Conservation (phyloP, 2,888 invertebrate genomes). For the Melieria omissa region DNA sequence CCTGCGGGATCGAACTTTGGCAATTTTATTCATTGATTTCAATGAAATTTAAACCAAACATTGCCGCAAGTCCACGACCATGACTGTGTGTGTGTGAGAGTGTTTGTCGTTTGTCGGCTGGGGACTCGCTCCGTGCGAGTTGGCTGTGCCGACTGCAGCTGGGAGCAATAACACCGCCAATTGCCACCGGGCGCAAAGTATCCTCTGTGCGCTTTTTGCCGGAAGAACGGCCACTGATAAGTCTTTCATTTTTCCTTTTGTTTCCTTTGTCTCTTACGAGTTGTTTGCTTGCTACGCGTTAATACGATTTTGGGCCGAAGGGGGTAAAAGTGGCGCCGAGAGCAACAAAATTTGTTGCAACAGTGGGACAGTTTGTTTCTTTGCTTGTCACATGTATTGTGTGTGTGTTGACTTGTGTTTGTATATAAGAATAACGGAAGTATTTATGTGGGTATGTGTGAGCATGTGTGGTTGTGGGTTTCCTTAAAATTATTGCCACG, state of each 20-base stretch:
- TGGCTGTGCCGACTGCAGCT: conserved; percentile 7
- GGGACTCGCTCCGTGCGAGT: not conserved
- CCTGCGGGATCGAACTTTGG: not conserved
- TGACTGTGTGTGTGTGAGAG: no score
- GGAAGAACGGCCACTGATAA: no score
- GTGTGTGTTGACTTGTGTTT: not conserved
- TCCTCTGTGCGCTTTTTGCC: no score
- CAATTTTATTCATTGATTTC: conserved; percentile 15
- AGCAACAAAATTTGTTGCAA: no score
- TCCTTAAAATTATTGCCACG: conserved; percentile 29
- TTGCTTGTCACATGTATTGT: not conserved
- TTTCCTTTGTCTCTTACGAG: no score
- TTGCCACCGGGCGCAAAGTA: no score
- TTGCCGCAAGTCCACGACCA: not conserved
- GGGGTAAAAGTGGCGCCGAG: no score
- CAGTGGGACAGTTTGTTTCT: not conserved
- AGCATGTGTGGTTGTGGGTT: conserved; percentile 14
- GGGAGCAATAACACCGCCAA: conserved; percentile 17
- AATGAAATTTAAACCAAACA: conserved; percentile 18
- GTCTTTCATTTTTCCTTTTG: no score
- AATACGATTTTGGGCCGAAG: no score
- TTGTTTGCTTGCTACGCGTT: no score
- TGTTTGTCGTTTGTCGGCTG: not conserved
- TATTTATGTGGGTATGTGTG: conserved; percentile 44
- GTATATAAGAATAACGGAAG: not conserved